These are phyloP conservation scores for Drosophila merina DNA, from an alignment of 2,888 invertebrate species.

Conservation along the genomic window DNA sequence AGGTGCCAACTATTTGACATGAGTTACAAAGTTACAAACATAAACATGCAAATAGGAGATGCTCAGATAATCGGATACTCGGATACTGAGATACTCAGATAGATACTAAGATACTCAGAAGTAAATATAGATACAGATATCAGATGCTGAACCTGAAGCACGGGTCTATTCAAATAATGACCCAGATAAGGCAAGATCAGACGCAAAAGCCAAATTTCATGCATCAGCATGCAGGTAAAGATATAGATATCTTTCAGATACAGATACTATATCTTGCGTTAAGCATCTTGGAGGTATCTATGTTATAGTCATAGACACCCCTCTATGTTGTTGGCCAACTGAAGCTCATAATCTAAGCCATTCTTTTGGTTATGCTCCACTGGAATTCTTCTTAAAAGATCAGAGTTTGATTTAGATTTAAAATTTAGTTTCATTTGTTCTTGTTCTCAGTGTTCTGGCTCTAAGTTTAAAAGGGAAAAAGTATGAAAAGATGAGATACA, in stretches of 20 bases:
- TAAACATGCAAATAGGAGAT: constrained; percentile 6
- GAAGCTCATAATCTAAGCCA: constrained; percentile 7
- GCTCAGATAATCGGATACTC: background rate
- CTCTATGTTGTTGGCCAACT: constrained; percentile 32
- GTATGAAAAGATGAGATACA: too few species aligned
- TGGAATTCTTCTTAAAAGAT: constrained; percentile 1
- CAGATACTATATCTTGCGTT: constrained; percentile 16
- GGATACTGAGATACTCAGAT: background rate
- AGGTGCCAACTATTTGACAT: constrained; percentile 34
- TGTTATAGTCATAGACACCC: constrained; percentile 12
- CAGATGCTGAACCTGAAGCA: constrained; percentile 30
- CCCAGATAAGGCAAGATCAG: constrained; percentile 64
- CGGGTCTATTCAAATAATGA: constrained; percentile 64
- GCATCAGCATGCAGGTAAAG: constrained; percentile 2
- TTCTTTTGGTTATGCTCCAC: constrained; percentile 8
- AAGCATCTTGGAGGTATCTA: constrained; percentile 7
- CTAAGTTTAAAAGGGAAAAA: too few species aligned
- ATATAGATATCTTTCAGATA: constrained; percentile 8
- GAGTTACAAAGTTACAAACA: constrained; percentile 10
- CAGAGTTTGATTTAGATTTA: background rate
- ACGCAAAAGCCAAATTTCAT: constrained; percentile 20
- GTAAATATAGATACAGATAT: constrained; percentile 22
- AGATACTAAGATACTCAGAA: constrained; percentile 1
- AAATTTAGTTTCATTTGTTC: background rate
- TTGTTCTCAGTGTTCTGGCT: too few species aligned